Evolutionary conservation across 92 coral and sea anemone species (phyloP), one percentile per base, ranked within the genome.

Genomic region (Muricea muricata): DNA sequence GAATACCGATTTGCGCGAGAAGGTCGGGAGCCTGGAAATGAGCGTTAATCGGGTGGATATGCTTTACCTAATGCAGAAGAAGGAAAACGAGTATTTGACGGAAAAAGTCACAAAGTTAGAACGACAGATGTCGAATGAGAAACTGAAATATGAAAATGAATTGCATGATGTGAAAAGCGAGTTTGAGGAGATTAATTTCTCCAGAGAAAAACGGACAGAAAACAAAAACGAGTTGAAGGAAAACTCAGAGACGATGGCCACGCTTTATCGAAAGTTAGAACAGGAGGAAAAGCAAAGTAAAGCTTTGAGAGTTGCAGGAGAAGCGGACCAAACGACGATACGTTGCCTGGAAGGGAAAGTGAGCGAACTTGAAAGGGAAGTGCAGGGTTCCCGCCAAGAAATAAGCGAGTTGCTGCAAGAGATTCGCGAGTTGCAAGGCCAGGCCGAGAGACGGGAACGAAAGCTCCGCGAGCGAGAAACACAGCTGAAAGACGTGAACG

Each of bases 281-380:
- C 94, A 92, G 71, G 86, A 91, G 0, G 99, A 96, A 77, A 86
- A 93, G 45, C 99, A 94, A 28, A 91, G 90, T 23, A 88, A 78
- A 74, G 93, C 98, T 14, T 75, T 92, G 25, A 86, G 89, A 67
- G 89, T 94, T 0, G 96, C 97, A 37, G 84, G 97, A 25, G 91
- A 88, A 33, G 99, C 99, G 7, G 99, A 96, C 72, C 99, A 96
- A 79, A 91, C 98, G 11, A 84, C 94, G 58, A 90, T 96, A 30
- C 86, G 82, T 13, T 94, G 96, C 67, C 75, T 94, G 20, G 97
- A 90, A 76, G 92, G 88, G 80, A 96, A 93, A 79, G 83, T 87
- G 13, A 88, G 80, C 4, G 97, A 94, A 40, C 61, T 92, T 72
- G 99, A 96, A 80, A 84, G 83, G 45, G 72, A 88, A n/a, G 81